Conservation (phyloP, 1,140 invertebrate genomes). For the Diorhabda elongata region DNA sequence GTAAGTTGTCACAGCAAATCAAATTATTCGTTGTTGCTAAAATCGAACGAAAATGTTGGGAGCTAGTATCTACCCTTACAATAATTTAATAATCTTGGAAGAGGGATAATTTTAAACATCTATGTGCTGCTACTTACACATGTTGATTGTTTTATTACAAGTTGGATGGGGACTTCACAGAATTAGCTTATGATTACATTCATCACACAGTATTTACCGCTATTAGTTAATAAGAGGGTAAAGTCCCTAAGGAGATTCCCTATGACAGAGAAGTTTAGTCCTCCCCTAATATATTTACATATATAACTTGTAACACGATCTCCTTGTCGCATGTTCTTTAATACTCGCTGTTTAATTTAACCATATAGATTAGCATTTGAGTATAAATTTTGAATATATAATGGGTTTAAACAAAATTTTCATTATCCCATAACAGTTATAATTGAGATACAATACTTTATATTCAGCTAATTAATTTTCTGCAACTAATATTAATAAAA, state of each 20-base stretch:
- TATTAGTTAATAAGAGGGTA: slow-evolving; percentile 45
- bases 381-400: neutral
- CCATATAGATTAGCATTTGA: neutral
- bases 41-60: slow-evolving; percentile 3
- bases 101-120: slow-evolving; percentile 41
- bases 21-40: neutral
- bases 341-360: slow-evolving; percentile 5
- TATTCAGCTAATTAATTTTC: too few relatives aligned
- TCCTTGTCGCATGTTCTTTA: slow-evolving; percentile 25
- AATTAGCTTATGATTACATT: slow-evolving; percentile 47
- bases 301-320: slow-evolving; percentile 43
- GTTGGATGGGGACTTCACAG: slow-evolving; percentile 34
- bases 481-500: too few relatives aligned
- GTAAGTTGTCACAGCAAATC: too few relatives aligned
- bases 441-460: too few relatives aligned
- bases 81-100: slow-evolving; percentile 33
- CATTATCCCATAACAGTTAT: too few relatives aligned
- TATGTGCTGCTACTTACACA: slow-evolving; percentile 35
- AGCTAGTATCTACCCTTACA: slow-evolving; percentile 6
- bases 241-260: slow-evolving; percentile 31
- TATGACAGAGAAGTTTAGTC: slow-evolving; percentile 23
- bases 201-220: slow-evolving; percentile 47
- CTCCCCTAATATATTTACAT: slow-evolving; percentile 42
- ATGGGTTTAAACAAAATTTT: neutral
- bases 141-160: slow-evolving; percentile 47